Base-by-base conservation (phyloP, 1,140 invertebrate species). In the Drosophila subobscura region DNA sequence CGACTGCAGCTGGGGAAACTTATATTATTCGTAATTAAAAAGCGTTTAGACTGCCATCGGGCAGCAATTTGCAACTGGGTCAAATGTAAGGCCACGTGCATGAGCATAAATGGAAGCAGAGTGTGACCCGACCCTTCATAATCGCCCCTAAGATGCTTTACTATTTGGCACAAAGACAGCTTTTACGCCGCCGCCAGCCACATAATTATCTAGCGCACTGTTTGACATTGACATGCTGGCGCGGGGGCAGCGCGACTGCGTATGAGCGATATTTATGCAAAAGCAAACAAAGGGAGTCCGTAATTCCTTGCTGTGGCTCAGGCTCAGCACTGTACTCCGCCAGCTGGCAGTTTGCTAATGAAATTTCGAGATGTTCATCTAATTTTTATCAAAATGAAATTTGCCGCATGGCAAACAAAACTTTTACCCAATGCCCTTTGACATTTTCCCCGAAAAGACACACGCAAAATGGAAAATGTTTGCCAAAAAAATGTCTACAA, bases 171-270 rank as follows among this genome's bases (percentile, higher is more conserved):
- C 81, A 86, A 54, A 75, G 49, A 59, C 73, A 65, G 59, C 72
- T 61, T 63, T 49, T 41, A 49, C 23, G 29, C 46, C 68, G 46
- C 45, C 50, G 54, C 47, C 29, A 51, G 25, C 20, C 57, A 59
- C 47, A 83, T 83, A 88, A 86, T 88, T 86, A 81, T 88, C 57
- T 88, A 53, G 65, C 70, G 20, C 59, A 65, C 71, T 88, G 74
- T 68, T 4, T 86, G 81, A 88, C 81, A 86, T 86, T 86, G 81
- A 83, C 78, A 70, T 88, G 74, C 64, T 71, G 51, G 41, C 40
- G 25, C 41, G 16, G 23, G 45, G 58, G 45, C 47, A 57, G 12
- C n/a, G 7, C 76, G 50, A 57, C 50, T 77, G 78, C 83, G 81
- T 81, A 75, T 86, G 74, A 85, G 70, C 66, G 83, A 86, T 88